Base-by-base conservation (phyloP, 2,113 vertebrate genomes). In the Paradisaea rubra region DNA sequence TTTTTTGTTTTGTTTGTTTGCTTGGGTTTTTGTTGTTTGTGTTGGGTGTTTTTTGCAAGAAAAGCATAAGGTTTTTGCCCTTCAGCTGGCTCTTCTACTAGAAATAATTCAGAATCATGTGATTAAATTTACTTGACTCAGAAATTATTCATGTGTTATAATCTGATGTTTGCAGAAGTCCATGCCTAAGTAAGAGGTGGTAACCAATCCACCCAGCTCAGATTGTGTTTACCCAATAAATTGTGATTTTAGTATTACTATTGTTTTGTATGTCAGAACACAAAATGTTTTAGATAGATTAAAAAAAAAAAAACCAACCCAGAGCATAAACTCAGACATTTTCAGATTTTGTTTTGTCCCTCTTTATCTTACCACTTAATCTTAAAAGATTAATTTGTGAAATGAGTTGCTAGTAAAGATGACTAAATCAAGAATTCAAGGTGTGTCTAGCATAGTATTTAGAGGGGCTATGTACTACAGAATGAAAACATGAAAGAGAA, bases 91-190 rank as follows among this genome's bases (percentile, higher is more conserved):
- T 50, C 5, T 89, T 83, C 47, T 89, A 25, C 42, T 84, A 21
- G n/a, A 66, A 93, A 66, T 74, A 42, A 66, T 81, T 37, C 6
- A 45, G 39, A 69, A 71, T 68, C 27, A 59, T 59, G 25, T 42
- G 27, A 85, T 71, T 81, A 71, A 71, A 53, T 81, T 73, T 33
- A 54, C 20, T 50, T 39, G 78, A 94, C 13, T 88, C 44, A 28
- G 70, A 85, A 91, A 68, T 57, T 85, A 79, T 89, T 89, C 11
- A 28, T 64, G 61, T 78, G 44, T 85, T 91, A 63, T 44, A 89
- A 94, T 78, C n/a, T 61, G 49, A n/a, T 39, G 22, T 81, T 71
- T 81, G 42, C 52, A 71, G 69, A 94, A 91, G 28, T 44, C 28
- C 30, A 11, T 56, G 18, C 60, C 42, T 65, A 81, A 39, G 11